Percentiles rank a stretch among this genome's conserved stretches.
phyloP scores from a whole-genome alignment of 2,797 vertebrate genomes.

The Pelochelys cantorii region DNA sequence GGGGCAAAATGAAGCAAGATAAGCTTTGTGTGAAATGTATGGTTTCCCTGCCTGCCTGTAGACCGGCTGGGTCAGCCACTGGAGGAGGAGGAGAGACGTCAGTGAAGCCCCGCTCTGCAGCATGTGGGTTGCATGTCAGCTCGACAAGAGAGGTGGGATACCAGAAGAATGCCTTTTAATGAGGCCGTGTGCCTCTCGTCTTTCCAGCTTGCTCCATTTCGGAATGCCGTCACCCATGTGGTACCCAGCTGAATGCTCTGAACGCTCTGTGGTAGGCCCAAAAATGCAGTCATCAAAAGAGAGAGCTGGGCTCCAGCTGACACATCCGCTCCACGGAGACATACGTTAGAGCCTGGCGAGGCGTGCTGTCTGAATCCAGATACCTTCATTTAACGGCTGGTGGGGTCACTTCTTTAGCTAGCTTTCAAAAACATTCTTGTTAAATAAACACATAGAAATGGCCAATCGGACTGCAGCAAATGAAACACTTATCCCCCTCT shows the following conservation, averaged over 20 bases:
- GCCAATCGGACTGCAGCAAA: background rate
- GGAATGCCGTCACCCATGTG: background rate
- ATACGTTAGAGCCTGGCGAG: background rate
- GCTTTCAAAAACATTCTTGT: background rate
- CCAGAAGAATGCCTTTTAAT: background rate
- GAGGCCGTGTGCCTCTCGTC: background rate
- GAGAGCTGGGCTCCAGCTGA: background rate
- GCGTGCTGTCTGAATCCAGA: rapidly evolving
- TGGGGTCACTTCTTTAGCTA: background rate
- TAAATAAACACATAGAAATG: background rate
- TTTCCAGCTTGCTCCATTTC: background rate
- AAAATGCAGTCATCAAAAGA: background rate
- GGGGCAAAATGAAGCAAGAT: background rate
- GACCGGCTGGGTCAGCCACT: conserved; percentile 44
- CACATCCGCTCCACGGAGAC: rapidly evolving
- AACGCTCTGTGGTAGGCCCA: rapidly evolving
- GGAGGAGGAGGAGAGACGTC: background rate
- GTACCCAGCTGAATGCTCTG: background rate
- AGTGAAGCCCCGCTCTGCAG: background rate
- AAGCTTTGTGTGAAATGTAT: conserved; percentile 29
- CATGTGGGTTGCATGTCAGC: background rate
- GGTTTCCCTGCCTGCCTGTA: background rate
- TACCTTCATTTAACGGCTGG: background rate
- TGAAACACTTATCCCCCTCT: background rate
- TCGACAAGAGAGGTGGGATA: background rate